Evolutionary conservation across 2,888 invertebrate genomes (phyloP), one percentile per base, ranked within the genome.

Genomic region (Diaperis boleti): DNA sequence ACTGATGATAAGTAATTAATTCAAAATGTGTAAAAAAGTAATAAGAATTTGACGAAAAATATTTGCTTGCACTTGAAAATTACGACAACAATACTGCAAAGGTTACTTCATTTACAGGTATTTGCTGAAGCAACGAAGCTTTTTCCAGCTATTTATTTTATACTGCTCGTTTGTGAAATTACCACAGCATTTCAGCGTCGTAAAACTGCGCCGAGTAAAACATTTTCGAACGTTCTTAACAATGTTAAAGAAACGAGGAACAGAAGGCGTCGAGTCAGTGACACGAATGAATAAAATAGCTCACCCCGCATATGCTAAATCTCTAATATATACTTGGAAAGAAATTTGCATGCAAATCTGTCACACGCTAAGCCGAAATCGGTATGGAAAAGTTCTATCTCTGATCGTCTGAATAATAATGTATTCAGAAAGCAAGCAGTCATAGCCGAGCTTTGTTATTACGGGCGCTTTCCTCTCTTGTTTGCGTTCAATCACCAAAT

Each of bases 321-420:
- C 75, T 76, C 76, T 77, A 77, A 79, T 78, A 77, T 77, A 77
- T 77, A 78, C 74, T 78, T 76, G 75, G 72, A 76, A 79, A 78
- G 78, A 79, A 78, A 79, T 79, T 79, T 79, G 79, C 78, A 79
- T 79, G 78, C 78, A 79, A 79, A 79, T 79, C 79, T 78, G 78
- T 77, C 79, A 78, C 78, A 78, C 75, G 76, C 78, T 78, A 77
- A 79, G 78, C 78, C 71, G 70, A 70, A 79, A 76, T 76, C 78
- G 77, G 77, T 76, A 77, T 76, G 78, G 79, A 78, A 78, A 79
- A 78, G 72, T 79, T 78, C 77, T 78, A 77, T 77, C 77, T 76
- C 77, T 76, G 78, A 79, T 77, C 78, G 77, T 75, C 76, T 77
- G 78, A 77, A 79, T 78, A 79, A 79, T 79, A 79, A 79, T 78